Evolutionary conservation across 1,140 invertebrate species (phyloP), one percentile per base, ranked within the genome.

Genomic region (Eurosta solidaginis): DNA sequence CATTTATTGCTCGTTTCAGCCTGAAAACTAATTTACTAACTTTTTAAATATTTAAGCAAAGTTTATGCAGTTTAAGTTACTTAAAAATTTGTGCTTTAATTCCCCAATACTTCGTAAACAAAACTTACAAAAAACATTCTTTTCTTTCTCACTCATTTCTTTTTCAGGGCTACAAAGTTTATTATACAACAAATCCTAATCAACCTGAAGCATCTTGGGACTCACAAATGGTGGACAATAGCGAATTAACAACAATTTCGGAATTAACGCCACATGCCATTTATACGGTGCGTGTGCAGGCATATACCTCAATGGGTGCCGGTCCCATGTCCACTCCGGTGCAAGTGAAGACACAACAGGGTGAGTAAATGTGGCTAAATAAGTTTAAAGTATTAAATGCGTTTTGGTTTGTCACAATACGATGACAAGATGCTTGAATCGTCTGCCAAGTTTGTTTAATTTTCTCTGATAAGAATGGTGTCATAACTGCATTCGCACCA

Each of bases 341-440:
- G 17, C 96, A 97, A 89, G 96, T 98, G 80, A 98, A 98, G 90
- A 98, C 96, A 9, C 96, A 97, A 85, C 96, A 97, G 93, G 97
- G 96, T 93, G 91, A 91, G 92, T 89, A 76, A 74, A 73, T 82
- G 36, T 74, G 12, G 3, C 3, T 47, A 14, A 0, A 0, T 29
- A 20, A 12, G n/a, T 73, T 73, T n/a, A n/a, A n/a, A n/a, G n/a
- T n/a, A 33, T 44, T 27, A 10, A 74, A 74, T n/a, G 3, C 4
- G 22, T 22, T 17, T 74, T n/a, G n/a, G n/a, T n/a, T n/a, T n/a
- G n/a, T n/a, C n/a, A n/a, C n/a, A n/a, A n/a, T n/a, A n/a, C n/a
- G n/a, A n/a, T n/a, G n/a, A n/a, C n/a, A n/a, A n/a, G n/a, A n/a
- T n/a, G n/a, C n/a, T n/a, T n/a, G n/a, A n/a, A n/a, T n/a, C n/a